phyloP scores from a whole-genome alignment of 2,113 vertebrate species.

The Anthoscopus minutus region DNA sequence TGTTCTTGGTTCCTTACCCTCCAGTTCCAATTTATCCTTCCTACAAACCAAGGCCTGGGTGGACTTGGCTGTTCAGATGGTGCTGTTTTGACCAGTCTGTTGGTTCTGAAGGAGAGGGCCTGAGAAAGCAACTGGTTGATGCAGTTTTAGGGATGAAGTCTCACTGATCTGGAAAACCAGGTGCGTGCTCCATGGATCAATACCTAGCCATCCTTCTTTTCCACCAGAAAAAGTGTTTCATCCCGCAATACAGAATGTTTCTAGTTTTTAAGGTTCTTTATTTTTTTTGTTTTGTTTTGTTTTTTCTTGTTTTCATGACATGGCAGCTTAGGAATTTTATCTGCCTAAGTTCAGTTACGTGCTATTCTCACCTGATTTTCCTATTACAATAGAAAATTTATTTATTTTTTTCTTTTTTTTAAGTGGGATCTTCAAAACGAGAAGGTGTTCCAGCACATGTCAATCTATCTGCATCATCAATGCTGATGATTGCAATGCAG shows the following conservation, averaged over 20 bases:
- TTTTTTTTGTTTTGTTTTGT: neutral
- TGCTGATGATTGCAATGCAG: conserved; percentile 99
- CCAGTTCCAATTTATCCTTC: neutral
- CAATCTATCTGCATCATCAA: conserved; percentile 95
- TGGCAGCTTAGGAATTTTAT: neutral
- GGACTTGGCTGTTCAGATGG: neutral
- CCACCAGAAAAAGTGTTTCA: neutral
- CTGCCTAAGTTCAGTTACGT: neutral
- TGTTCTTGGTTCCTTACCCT: neutral
- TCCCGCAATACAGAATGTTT: neutral
- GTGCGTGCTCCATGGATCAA: neutral
- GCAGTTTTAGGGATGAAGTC: neutral
- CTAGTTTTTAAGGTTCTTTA: neutral
- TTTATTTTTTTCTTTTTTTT: conserved; percentile 18
- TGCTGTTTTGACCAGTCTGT: neutral
- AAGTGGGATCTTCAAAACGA: conserved; percentile 94
- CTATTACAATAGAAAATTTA: neutral
- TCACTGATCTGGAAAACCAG: neutral
- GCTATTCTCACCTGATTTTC: neutral
- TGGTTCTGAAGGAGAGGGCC: neutral
- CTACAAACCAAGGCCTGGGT: neutral
- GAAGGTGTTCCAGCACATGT: conserved; percentile 94
- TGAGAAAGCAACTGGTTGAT: neutral
- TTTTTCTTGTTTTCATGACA: neutral
- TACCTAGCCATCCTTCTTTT: neutral